A percentile compares a stretch with the other conserved stretches of the same genome.
phyloP scores from a whole-genome alignment of 1,140 invertebrate species.

The Plodia interpunctella region DNA sequence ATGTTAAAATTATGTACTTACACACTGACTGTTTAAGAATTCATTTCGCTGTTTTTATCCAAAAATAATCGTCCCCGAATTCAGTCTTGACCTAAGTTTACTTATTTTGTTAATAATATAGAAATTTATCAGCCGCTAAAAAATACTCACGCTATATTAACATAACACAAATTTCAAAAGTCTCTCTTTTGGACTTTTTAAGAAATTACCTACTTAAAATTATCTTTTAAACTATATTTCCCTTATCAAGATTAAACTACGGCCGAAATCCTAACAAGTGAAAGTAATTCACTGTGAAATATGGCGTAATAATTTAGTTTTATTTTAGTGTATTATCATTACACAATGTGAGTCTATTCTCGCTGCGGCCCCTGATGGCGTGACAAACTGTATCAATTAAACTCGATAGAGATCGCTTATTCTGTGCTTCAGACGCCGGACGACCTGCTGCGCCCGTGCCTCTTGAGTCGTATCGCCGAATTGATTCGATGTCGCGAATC shows the following conservation, averaged over 20 bases:
- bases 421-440: neutral
- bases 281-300: constrained; percentile 17
- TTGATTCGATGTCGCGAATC: neutral
- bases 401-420: constrained; percentile 28
- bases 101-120: no score
- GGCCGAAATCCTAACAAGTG: constrained; percentile 11
- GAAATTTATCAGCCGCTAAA: no score
- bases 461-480: neutral
- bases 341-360: constrained; percentile 26
- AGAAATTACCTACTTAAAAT: no score
- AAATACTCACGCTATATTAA: no score
- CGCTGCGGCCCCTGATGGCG: constrained; percentile 12
- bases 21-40: no score
- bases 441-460: neutral
- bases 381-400: constrained; percentile 33
- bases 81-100: no score
- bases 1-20: no score
- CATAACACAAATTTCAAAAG: no score
- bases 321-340: constrained; percentile 27
- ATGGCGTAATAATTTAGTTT: constrained; percentile 19
- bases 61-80: no score
- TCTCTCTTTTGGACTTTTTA: no score
- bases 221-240: neutral
- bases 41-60: no score
- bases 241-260: neutral